Evolutionary conservation across 1,140 invertebrate genomes (phyloP).

Genomic region (Heterodera schachtii): DNA sequence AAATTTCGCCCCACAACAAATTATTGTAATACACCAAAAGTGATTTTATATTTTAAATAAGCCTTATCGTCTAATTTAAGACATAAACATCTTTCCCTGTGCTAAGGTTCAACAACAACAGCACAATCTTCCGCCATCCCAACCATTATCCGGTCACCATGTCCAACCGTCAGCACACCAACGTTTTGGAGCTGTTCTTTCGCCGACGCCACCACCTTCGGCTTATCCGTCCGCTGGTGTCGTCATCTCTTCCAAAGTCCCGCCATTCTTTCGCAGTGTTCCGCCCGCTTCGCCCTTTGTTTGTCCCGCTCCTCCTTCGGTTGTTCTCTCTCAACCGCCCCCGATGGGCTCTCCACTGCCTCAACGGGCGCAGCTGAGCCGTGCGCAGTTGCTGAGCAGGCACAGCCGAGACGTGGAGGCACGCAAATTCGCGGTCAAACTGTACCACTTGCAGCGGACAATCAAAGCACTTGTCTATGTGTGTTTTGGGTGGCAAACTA

Average conservation of each 20-base stretch:
- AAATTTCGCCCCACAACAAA: background rate
- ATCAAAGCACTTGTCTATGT: slow-evolving; percentile 45
- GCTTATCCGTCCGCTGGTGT: background rate
- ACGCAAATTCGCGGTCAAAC: slow-evolving; percentile 37
- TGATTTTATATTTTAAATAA: no score
- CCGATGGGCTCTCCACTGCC: slow-evolving; percentile 22
- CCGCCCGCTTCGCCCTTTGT: slow-evolving; percentile 8
- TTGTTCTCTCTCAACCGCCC: background rate
- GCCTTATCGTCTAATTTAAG: no score
- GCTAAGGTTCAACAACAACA: slow-evolving; percentile 8
- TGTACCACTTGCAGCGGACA: slow-evolving; percentile 42
- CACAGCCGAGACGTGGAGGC: slow-evolving; percentile 29
- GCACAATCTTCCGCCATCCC: background rate
- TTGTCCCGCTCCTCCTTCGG: slow-evolving; percentile 4
- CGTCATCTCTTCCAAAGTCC: background rate
- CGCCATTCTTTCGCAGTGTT: background rate
- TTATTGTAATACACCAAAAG: background rate
- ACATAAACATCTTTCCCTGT: background rate
- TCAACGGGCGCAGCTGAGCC: slow-evolving; percentile 28
- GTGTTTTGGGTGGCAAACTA: slow-evolving; percentile 22
- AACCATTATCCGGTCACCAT: background rate
- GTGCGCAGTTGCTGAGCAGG: slow-evolving; percentile 27
- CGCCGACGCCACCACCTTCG: background rate
- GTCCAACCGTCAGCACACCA: slow-evolving; percentile 9
- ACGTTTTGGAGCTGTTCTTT: background rate